Evolutionary conservation across 92 coral and sea anemone genomes (phyloP).

Genomic region (Pocillopora grandis): DNA sequence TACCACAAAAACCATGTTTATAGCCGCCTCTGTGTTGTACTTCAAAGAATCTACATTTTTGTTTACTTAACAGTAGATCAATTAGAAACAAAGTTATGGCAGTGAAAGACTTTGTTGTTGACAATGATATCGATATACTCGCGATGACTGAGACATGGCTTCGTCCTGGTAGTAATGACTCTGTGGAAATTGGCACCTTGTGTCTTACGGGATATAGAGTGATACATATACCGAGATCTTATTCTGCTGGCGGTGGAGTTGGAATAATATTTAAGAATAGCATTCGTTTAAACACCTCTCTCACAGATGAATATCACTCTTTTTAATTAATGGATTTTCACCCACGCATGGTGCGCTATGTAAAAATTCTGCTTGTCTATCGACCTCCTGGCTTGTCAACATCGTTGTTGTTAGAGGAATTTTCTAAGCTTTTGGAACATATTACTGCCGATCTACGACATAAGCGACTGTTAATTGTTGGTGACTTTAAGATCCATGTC

Average conservation of each 20-base stretch:
- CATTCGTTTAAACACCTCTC: slow-evolving; percentile 28
- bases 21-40: neutral
- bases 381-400: slow-evolving; percentile 16
- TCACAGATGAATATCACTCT: slow-evolving; percentile 26
- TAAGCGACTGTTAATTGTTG: slow-evolving; percentile 16
- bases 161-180: slow-evolving; percentile 24
- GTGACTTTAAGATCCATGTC: neutral
- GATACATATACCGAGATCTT: too few species aligned
- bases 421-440: slow-evolving; percentile 5
- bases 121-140: neutral
- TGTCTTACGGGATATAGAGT: slow-evolving; percentile 15
- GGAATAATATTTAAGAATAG: slow-evolving; percentile 21
- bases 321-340: slow-evolving; percentile 33
- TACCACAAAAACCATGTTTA: neutral
- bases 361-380: slow-evolving; percentile 22
- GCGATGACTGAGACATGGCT: slow-evolving; percentile 15
- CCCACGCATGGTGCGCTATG: slow-evolving; percentile 8
- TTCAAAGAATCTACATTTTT: neutral
- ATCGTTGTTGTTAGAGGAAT: slow-evolving; percentile 19
- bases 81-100: neutral
- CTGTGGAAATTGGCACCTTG: slow-evolving; percentile 29
- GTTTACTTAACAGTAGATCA: neutral
- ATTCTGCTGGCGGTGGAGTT: neutral
- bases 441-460: slow-evolving; percentile 9
- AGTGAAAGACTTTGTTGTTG: neutral